Evolutionary conservation across 2,113 vertebrate genomes (phyloP).

Genomic region (Zootoca vivipara): DNA sequence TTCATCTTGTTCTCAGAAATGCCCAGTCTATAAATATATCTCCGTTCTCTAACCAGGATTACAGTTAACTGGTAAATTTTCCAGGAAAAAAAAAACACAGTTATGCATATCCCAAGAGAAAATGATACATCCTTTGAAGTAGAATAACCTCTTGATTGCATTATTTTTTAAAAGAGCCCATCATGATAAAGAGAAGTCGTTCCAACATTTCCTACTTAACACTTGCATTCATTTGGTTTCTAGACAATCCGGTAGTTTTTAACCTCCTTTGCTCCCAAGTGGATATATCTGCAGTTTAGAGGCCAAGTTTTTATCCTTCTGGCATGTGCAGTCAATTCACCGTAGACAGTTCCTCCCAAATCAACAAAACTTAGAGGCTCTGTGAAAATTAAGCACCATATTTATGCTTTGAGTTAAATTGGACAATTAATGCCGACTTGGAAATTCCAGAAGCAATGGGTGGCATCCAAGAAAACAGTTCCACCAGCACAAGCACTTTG

Average conservation of each 20-base stretch:
- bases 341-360: constrained; percentile 11
- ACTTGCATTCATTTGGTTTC: constrained; percentile 34
- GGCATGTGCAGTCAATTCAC: constrained; percentile 10
- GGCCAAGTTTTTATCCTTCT: not conserved
- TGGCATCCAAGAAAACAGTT: too few relatives aligned
- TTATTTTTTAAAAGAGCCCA: constrained; percentile 60
- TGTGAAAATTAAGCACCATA: not conserved
- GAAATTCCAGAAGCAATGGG: not conserved
- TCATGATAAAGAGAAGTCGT: constrained; percentile 35
- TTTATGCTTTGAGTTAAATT: not conserved
- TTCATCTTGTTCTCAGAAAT: constrained; percentile 74
- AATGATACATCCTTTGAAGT: constrained; percentile 72
- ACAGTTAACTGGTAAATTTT: constrained; percentile 65
- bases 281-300: constrained; percentile 30
- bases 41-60: constrained; percentile 68
- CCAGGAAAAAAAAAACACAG: constrained; percentile 66
- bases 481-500: too few relatives aligned
- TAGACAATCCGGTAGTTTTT: constrained; percentile 20
- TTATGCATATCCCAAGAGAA: constrained; percentile 63
- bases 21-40: constrained; percentile 69
- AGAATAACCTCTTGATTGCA: constrained; percentile 63
- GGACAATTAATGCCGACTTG: not conserved
- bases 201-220: constrained; percentile 18
- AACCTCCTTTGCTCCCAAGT: constrained; percentile 16
- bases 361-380: not conserved